These are phyloP conservation scores for Botia almorhae DNA, from an alignment of 2,797 vertebrate genomes.

Conservation along the genomic window DNA sequence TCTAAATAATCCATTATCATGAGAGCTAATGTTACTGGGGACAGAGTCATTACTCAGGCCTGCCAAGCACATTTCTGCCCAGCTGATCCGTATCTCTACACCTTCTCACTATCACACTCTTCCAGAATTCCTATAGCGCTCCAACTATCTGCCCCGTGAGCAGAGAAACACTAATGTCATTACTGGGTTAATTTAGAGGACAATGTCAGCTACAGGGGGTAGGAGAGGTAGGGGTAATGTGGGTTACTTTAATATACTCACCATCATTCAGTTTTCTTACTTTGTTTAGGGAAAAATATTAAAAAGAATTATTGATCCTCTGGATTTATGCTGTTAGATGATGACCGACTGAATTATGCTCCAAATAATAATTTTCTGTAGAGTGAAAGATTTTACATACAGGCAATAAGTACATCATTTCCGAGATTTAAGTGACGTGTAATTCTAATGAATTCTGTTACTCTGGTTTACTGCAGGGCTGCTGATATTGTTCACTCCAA, in stretches of 20 bases:
- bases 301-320: constrained; percentile 21
- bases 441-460: no score
- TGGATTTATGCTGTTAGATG: not conserved
- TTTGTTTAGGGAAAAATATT: constrained; percentile 2
- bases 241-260: not conserved
- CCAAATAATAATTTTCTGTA: not conserved
- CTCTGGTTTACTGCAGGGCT: no score
- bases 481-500: no score
- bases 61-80: constrained; percentile 75
- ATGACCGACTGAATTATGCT: not conserved
- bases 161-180: constrained; percentile 81
- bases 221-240: constrained; percentile 31
- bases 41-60: constrained; percentile 80
- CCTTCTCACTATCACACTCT: constrained; percentile 79
- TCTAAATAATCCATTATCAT: constrained; percentile 77
- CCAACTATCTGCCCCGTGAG: constrained; percentile 55
- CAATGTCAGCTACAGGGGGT: constrained; percentile 72
- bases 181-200: constrained; percentile 84
- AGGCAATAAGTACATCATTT: not conserved
- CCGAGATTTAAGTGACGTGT: not conserved
- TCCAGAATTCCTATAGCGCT: constrained; percentile 66
- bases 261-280: not conserved
- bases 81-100: constrained; percentile 79
- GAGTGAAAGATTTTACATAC: no score
- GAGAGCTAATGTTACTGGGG: constrained; percentile 79